Base-by-base conservation (phyloP, 2,797 vertebrate genomes). In the Anguilla marmorata region DNA sequence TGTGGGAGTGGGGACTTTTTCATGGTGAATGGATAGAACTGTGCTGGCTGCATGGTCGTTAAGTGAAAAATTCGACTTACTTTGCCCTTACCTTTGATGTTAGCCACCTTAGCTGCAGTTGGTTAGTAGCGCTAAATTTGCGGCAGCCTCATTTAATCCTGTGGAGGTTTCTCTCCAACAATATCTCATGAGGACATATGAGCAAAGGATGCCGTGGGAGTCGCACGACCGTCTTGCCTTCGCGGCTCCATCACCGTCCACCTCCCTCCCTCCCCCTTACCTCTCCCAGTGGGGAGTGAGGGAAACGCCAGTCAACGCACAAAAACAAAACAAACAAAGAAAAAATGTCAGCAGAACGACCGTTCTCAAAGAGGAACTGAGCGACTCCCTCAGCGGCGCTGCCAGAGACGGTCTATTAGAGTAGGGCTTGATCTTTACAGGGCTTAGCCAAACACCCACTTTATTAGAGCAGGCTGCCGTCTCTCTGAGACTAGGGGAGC, bases 301-400 rank as follows among this genome's bases (percentile, higher is more conserved):
- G 27, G 19, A 45, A 45, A 80, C 33, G 45, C 76, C 33, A 48
- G 76, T 21, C 16, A 24, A 41, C 14, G 76, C 33, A 48, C 37
- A 41, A 41, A 45, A 41, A 80, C 76, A 80, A 80, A 80, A 80
- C 33, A 41, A 27, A 80, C 76, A 80, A 80, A 80, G 5, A 80
- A 19, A 48, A 80, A 5, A 80, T 45, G 37, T 37, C 33, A 48
- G n/a, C 19, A 48, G 41, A 80, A 48, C 19, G 5, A 24, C 37
- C 33, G 3, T 21, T 45, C 19, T 21, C 33, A 45, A 80, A 45
- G 14, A 76, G 76, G 14, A 48, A 80, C 11, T 19, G 33, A 79
- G 30, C 33, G 6, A 24, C 69, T 74, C 69, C 14, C 11, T 11
- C 30, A 69, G 63, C 6, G 1, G 5, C 24, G 30, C 69, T 33